Evolutionary conservation across 2,888 invertebrate species (phyloP).

Genomic region (Drosophila picticornis): DNA sequence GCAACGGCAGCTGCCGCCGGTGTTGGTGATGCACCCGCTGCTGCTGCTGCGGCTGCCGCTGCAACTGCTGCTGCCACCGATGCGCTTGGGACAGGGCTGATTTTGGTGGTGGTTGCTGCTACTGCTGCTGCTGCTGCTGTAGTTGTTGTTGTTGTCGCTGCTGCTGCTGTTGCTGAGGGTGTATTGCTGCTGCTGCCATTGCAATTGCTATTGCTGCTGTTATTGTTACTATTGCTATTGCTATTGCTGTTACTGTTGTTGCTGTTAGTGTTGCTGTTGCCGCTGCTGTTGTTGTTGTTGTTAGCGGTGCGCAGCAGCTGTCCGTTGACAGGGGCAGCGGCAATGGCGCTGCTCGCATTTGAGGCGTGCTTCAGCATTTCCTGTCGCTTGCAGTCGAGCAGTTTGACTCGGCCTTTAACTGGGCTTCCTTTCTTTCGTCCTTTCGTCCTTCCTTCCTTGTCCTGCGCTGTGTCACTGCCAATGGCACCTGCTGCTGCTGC

Average conservation of each 20-base stretch:
- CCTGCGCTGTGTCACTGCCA: slow-evolving; percentile 2
- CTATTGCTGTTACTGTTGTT: slow-evolving; percentile 5
- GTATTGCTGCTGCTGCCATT: slow-evolving; percentile 37
- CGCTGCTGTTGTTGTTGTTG: slow-evolving; percentile 8
- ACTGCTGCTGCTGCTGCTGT: slow-evolving; percentile 17
- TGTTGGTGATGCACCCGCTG: slow-evolving; percentile 50
- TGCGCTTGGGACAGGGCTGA: slow-evolving; percentile 10
- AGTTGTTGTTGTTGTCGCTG: slow-evolving; percentile 44
- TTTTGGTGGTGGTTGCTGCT: slow-evolving; percentile 15
- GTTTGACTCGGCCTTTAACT: background rate
- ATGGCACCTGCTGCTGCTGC: slow-evolving; percentile 26
- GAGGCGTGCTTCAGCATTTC: slow-evolving; percentile 83
- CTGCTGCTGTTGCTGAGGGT: slow-evolving; percentile 45
- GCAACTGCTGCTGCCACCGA: slow-evolving; percentile 16
- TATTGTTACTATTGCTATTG: slow-evolving; percentile 17
- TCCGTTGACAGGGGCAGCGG: slow-evolving; percentile 42
- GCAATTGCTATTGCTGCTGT: slow-evolving; percentile 29
- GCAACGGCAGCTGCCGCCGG: slow-evolving; percentile 78
- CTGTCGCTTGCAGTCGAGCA: slow-evolving; percentile 23
- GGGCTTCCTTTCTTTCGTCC: slow-evolving; percentile 1
- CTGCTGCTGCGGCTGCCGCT: slow-evolving; percentile 24
- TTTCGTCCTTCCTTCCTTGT: background rate
- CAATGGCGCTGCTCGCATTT: slow-evolving; percentile 69
- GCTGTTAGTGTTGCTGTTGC: slow-evolving; percentile 5
- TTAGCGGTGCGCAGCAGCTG: slow-evolving; percentile 71